Conservation (phyloP, 2,113 vertebrate genomes). For the Diphyllodes magnificus region DNA sequence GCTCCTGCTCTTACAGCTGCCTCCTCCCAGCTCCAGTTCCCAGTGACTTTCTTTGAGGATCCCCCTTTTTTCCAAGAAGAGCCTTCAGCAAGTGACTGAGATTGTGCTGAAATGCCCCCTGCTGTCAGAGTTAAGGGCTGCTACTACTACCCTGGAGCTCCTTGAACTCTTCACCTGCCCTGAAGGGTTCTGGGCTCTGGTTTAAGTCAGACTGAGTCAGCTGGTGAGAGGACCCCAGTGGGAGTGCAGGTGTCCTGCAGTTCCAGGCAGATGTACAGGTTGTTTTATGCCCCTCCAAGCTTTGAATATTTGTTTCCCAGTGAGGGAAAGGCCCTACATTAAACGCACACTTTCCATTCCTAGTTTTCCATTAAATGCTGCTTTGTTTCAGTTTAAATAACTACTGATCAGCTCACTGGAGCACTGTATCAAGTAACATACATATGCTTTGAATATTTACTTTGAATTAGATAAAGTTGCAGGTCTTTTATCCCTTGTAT, state of each 20-base stretch:
- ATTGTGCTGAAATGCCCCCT: neutral
- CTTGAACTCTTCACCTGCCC: neutral
- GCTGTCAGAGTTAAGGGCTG: neutral
- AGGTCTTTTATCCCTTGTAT: neutral
- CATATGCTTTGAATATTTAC: neutral
- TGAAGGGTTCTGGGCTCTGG: neutral
- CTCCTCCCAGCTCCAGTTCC: neutral
- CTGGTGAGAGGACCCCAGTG: neutral
- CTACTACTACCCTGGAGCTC: rapidly evolving
- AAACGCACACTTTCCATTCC: neutral
- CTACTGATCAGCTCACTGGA: neutral
- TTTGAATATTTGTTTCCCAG: neutral
- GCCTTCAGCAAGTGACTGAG: neutral
- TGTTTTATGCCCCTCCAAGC: neutral
- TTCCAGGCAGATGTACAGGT: neutral
- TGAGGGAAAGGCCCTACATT: neutral
- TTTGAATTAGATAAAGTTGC: neutral
- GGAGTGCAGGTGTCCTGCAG: neutral
- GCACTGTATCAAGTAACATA: neutral
- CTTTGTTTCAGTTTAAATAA: neutral
- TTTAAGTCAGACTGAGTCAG: neutral
- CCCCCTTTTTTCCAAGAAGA: neutral
- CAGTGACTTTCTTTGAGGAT: neutral
- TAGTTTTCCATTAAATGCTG: neutral
- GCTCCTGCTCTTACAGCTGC: neutral